A percentile compares a stretch with the other conserved stretches of the same genome.
Evolutionary conservation across 2,888 invertebrate genomes (phyloP).

Genomic region (Artemia sinica): DNA sequence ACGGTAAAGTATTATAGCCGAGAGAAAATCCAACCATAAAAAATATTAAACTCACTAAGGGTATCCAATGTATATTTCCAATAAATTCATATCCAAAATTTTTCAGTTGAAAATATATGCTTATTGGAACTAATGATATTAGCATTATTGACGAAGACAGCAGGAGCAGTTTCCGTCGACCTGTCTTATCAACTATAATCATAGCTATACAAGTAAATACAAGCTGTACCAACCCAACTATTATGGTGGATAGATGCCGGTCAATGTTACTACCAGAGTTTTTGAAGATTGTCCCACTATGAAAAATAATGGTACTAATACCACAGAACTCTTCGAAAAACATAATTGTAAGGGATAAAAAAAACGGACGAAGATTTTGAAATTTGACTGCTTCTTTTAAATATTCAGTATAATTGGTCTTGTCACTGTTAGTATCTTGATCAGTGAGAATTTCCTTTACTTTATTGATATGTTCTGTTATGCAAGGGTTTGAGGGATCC

Average conservation of each 20-base stretch:
- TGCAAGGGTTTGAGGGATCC: no score
- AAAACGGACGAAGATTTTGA: constrained; percentile 28
- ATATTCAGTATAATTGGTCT: no score
- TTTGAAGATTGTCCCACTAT: constrained; percentile 32
- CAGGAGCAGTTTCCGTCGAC: not conserved
- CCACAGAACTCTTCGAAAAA: constrained; percentile 33
- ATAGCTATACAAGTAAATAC: constrained; percentile 1
- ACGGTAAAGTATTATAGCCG: constrained; percentile 17
- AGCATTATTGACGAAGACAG: constrained; percentile 1
- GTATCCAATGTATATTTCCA: constrained; percentile 14
- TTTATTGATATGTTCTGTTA: no score
- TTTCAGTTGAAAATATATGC: not conserved
- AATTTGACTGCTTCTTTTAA: no score
- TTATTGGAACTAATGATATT: not conserved
- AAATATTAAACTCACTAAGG: constrained; percentile 12
- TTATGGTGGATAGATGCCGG: constrained; percentile 25
- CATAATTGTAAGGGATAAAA: constrained; percentile 31
- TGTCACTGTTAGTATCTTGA: no score
- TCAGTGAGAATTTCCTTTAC: no score
- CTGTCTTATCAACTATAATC: not conserved
- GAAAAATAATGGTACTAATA: constrained; percentile 35
- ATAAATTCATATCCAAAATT: not conserved
- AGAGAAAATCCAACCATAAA: constrained; percentile 20
- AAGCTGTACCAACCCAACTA: constrained; percentile 1
- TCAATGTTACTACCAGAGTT: constrained; percentile 27